Base-by-base conservation (phyloP, 2,797 vertebrate species). In the Lerista edwardsae region DNA sequence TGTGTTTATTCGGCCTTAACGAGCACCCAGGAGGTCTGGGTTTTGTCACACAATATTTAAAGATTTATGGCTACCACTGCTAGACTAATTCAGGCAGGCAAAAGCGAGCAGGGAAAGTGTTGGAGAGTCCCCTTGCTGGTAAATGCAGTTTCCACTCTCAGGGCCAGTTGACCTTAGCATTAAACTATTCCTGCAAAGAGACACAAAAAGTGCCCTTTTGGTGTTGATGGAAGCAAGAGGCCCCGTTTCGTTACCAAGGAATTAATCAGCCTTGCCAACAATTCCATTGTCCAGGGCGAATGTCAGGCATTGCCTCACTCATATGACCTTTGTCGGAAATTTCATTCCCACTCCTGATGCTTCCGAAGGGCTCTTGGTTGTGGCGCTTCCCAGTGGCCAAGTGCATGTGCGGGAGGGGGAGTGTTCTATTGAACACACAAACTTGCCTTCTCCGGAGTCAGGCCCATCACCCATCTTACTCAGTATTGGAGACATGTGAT, bases 111-210 rank as follows among this genome's bases (percentile, higher is more conserved):
- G 6, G 59, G 21, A 77, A 77, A 15, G 47, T n/a, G 19, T 12
- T 29, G 36, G 36, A 19, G 5, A 11, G 65, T 55, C 14, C 19
- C 57, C n/a, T 19, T 17, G 41, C 47, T 3, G 15, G 55, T n/a
- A 75, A 73, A 31, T 75, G 6, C 69, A 64, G 44, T 14, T 75
- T 39, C 47, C 68, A 82, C n/a, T 62, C 10, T 31, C 68, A 31
- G 51, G n/a, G 12, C 9, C 64, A 64, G 21, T 72, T 82, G 79
- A 71, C 84, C 41, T 64, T 77, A 47, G 73, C 27, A 81, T 64
- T 72, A 81, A 82, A 39, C 64, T 47, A 41, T 51, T 64, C 39
- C 27, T 31, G 73, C 57, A 62, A n/a, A 25, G 57, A 71, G 31
- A 39, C 39, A 72, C 44, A 77, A 80, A 77, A 71, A 12, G 27